Conservation (phyloP, 1,140 invertebrate species). For the Drosophila insularis region DNA sequence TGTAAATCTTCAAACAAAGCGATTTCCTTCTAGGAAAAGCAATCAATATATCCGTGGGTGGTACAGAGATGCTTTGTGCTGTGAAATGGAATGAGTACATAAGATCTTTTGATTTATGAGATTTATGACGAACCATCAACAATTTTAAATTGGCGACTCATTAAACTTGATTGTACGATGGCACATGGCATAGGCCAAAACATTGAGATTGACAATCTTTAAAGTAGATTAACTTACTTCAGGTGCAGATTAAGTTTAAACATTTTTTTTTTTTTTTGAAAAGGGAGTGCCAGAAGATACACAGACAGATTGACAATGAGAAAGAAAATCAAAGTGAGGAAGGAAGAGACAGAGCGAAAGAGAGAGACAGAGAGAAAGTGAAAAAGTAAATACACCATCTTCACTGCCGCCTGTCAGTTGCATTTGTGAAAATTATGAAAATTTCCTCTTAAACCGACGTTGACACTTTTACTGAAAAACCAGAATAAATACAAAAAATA, state of each 20-base stretch:
- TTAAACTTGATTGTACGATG: constrained; percentile 46
- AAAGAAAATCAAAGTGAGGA: neutral
- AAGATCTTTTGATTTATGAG: constrained; percentile 49
- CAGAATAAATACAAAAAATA: constrained; percentile 7
- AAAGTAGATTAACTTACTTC: constrained; percentile 3
- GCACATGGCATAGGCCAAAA: neutral
- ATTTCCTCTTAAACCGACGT: constrained; percentile 48
- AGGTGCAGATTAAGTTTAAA: constrained; percentile 32
- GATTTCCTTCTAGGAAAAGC: constrained; percentile 25
- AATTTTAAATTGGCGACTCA: constrained; percentile 23
- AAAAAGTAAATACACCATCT: constrained; percentile 8
- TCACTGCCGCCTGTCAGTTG: constrained; percentile 47
- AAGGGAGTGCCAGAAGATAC: neutral
- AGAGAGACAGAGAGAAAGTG: constrained; percentile 1
- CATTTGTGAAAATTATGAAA: constrained; percentile 49
- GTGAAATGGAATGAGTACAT: neutral
- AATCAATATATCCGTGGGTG: constrained; percentile 40
- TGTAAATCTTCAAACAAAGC: constrained; percentile 35
- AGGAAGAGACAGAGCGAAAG: no score
- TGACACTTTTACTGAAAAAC: constrained; percentile 50
- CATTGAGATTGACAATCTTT: neutral
- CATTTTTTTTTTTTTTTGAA: neutral
- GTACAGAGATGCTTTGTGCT: neutral
- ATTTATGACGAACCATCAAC: constrained; percentile 47
- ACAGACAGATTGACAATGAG: no score